Conservation (phyloP, 2,888 invertebrate genomes). For the Macrosiphum euphorbiae region DNA sequence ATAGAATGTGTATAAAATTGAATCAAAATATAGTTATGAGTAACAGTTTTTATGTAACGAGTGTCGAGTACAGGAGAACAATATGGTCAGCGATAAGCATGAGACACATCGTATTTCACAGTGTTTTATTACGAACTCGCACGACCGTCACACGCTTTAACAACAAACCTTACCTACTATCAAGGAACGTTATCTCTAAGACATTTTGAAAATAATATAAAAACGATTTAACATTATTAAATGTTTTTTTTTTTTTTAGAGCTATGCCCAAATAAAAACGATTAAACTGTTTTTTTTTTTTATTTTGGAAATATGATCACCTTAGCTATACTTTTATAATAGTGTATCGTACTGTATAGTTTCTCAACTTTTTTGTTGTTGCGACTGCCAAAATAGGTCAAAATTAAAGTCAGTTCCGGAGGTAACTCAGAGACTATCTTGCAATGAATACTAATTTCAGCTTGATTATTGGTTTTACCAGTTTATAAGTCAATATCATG, state of each 20-base stretch:
- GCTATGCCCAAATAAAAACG: neutral
- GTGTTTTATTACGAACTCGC: neutral
- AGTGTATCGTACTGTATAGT: too few species aligned
- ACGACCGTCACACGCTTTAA: too few species aligned
- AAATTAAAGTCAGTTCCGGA: neutral
- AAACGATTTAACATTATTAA: neutral
- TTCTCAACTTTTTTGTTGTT: neutral
- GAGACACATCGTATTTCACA: neutral
- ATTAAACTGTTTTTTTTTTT: neutral
- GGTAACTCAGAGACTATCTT: too few species aligned
- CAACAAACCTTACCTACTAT: too few species aligned
- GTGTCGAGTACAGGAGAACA: neutral
- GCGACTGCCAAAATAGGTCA: neutral
- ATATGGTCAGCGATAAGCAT: neutral
- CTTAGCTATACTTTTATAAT: too few species aligned
- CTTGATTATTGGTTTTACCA: too few species aligned
- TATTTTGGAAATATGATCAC: neutral
- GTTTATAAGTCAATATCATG: too few species aligned
- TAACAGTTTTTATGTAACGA: neutral
- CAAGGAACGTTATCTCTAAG: neutral
- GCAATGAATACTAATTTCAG: too few species aligned
- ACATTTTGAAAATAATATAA: neutral
- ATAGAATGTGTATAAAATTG: neutral
- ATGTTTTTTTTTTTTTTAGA: neutral
- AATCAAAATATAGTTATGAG: neutral